Percentiles rank a stretch among this genome's conserved stretches.
These are phyloP conservation scores for Philotrypesis tridentata DNA, from an alignment of 1,140 invertebrate species.

Conservation along the genomic window DNA sequence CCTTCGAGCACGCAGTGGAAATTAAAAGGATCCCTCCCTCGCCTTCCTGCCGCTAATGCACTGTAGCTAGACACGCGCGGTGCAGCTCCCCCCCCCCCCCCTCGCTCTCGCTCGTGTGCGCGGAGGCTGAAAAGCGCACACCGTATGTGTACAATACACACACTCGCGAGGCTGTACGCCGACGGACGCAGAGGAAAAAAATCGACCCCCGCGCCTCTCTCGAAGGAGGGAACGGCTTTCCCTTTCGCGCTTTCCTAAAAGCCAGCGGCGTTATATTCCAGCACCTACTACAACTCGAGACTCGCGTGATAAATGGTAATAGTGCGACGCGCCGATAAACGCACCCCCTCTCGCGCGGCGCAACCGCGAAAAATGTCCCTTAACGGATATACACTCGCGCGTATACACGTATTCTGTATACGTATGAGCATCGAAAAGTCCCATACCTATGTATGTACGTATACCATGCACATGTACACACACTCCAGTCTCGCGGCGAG, in stretches of 20 bases:
- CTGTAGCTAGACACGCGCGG: neutral
- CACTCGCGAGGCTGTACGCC: neutral
- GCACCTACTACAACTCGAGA: slow-evolving; percentile 1
- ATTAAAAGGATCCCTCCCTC: slow-evolving; percentile 20
- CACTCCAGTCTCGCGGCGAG: neutral
- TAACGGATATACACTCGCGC: no score
- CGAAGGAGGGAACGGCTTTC: slow-evolving; percentile 8
- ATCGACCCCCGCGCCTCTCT: neutral
- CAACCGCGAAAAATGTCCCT: slow-evolving; percentile 44
- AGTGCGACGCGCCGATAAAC: slow-evolving; percentile 63
- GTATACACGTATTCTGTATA: no score
- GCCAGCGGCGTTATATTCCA: slow-evolving; percentile 48
- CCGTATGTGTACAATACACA: neutral
- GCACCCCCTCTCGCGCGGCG: slow-evolving; percentile 40
- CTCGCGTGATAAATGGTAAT: slow-evolving; percentile 66
- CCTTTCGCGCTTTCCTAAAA: slow-evolving; percentile 41
- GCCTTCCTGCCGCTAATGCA: neutral
- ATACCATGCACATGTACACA: neutral
- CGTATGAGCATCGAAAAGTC: slow-evolving; percentile 8
- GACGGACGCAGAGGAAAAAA: neutral
- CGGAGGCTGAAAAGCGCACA: neutral
- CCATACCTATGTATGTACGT: neutral
- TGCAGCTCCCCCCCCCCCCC: no score
- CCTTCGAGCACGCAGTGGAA: slow-evolving; percentile 11
- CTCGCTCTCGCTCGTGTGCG: no score